Conservation (phyloP, 2,888 invertebrate species). For the Phortica okadai region DNA sequence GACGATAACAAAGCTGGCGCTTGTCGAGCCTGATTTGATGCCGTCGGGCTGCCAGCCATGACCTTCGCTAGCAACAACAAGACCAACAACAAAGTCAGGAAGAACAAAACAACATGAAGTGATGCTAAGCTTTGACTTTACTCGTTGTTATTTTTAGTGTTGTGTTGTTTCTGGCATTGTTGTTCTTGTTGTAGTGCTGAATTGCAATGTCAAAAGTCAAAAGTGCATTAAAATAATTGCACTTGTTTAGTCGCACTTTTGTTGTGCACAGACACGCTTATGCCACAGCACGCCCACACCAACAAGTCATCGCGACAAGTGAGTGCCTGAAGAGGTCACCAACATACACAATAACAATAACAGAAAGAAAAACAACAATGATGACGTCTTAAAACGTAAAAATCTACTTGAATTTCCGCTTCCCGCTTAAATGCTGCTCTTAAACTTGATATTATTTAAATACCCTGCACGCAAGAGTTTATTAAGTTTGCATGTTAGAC, state of each 20-base stretch:
- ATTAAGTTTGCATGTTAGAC: too few relatives aligned
- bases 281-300: neutral
- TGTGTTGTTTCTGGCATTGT: neutral
- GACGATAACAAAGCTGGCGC: constrained; percentile 32
- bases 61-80: constrained; percentile 29
- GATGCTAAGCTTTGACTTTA: constrained; percentile 25
- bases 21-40: constrained; percentile 40
- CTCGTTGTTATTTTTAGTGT: constrained; percentile 21
- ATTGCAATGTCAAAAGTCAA: constrained; percentile 68
- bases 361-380: constrained; percentile 8
- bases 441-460: constrained; percentile 54
- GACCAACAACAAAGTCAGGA: constrained; percentile 60
- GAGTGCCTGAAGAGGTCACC: neutral
- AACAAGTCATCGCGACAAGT: neutral
- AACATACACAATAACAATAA: constrained; percentile 21
- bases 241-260: constrained; percentile 60
- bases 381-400: neutral
- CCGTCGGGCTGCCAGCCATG: constrained; percentile 34
- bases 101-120: constrained; percentile 25
- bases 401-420: neutral
- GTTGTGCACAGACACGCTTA: constrained; percentile 37
- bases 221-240: constrained; percentile 76
- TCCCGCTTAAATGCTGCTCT: constrained; percentile 52
- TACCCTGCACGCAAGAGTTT: neutral
- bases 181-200: neutral